Conservation (phyloP, 2,797 vertebrate genomes). For the Alosa sapidissima region DNA sequence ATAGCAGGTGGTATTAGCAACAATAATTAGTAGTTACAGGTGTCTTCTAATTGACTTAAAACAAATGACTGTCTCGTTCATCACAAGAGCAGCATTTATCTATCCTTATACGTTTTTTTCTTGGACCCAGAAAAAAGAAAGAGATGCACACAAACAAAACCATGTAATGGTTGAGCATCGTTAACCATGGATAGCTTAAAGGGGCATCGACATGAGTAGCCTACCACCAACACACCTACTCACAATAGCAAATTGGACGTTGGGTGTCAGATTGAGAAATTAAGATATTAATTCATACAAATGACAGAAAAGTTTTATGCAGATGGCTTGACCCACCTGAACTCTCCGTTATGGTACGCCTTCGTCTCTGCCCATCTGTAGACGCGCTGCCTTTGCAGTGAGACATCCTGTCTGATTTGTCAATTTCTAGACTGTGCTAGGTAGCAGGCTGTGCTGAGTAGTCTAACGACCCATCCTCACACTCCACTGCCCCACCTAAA, state of each 20-base stretch:
- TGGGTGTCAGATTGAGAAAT: background rate
- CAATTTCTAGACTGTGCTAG: background rate
- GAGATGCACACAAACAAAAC: background rate
- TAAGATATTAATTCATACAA: background rate
- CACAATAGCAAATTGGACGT: too few species aligned
- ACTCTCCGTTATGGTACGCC: conserved; percentile 61
- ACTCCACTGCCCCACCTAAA: background rate
- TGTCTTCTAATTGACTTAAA: background rate
- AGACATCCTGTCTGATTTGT: conserved; percentile 50
- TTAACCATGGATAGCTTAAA: too few species aligned
- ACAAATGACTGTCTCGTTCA: background rate
- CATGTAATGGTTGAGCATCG: background rate
- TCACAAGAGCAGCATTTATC: background rate
- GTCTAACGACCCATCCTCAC: conserved; percentile 16
- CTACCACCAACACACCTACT: too few species aligned
- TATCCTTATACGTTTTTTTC: background rate
- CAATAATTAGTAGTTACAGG: background rate
- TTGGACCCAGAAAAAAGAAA: background rate
- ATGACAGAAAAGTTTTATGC: background rate
- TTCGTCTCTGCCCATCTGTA: conserved; percentile 59
- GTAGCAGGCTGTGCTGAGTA: background rate
- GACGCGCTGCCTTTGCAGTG: conserved; percentile 50
- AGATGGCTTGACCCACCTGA: conserved; percentile 57
- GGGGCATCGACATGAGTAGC: too few species aligned
- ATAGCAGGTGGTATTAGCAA: background rate